A percentile compares a stretch with the other conserved stretches of the same genome.
These are phyloP conservation scores for Calliopsis andreniformis DNA, from an alignment of 1,140 invertebrate species.

Conservation along the genomic window DNA sequence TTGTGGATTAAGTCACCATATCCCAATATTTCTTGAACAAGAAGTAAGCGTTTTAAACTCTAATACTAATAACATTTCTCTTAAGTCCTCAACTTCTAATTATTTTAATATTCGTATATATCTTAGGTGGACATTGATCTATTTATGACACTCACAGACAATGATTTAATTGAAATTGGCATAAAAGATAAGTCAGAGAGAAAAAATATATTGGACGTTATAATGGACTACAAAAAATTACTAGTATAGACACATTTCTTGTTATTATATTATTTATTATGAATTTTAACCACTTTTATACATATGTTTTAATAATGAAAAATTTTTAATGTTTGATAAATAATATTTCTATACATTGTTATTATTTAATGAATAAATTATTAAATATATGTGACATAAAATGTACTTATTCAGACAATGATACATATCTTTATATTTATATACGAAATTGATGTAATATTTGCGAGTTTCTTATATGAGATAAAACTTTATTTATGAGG, in stretches of 20 bases:
- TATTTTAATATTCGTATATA: constrained; percentile 11
- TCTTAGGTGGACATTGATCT: constrained; percentile 75
- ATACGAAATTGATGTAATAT: constrained; percentile 8
- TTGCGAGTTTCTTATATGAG: constrained; percentile 28
- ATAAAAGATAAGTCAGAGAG: constrained; percentile 71
- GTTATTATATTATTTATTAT: constrained; percentile 11
- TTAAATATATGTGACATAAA: constrained; percentile 6
- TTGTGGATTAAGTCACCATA: constrained; percentile 67
- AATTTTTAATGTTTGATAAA: constrained; percentile 5
- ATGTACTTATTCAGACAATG: constrained; percentile 9
- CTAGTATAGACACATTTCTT: constrained; percentile 21
- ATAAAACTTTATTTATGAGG: constrained; percentile 37
- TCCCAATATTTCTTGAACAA: constrained; percentile 74
- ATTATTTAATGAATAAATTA: not conserved
- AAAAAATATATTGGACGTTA: constrained; percentile 62
- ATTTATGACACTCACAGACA: constrained; percentile 72
- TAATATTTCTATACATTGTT: not conserved
- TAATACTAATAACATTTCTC: too few relatives aligned
- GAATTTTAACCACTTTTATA: not conserved
- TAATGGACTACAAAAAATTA: constrained; percentile 61
- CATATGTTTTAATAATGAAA: not conserved
- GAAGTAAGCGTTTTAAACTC: constrained; percentile 73
- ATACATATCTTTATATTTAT: not conserved
- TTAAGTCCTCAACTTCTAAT: too few relatives aligned
- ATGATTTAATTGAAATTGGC: constrained; percentile 76